phyloP scores from a whole-genome alignment of 2,113 vertebrate genomes.

The Gallinago jamesoni region DNA sequence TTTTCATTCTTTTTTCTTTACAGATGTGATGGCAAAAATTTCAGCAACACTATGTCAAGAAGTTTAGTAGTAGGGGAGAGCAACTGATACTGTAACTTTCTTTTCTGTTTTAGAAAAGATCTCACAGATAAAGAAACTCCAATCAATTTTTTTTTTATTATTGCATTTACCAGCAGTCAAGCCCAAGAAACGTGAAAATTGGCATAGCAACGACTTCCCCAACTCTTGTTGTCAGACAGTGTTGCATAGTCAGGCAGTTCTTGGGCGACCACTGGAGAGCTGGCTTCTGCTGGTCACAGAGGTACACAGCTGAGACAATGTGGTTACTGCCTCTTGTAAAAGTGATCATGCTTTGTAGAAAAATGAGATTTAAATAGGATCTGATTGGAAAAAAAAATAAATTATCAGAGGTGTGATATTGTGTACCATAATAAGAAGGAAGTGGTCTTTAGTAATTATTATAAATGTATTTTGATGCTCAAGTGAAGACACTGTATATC shows the following conservation, averaged over 20 bases:
- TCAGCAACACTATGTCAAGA: neutral
- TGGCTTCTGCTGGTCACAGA: neutral
- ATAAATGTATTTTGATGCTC: neutral
- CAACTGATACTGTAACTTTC: neutral
- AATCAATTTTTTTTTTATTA: neutral
- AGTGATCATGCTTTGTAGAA: neutral
- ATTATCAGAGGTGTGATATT: fast-evolving
- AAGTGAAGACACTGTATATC: neutral
- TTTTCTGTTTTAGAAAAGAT: neutral
- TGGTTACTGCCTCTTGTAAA: neutral
- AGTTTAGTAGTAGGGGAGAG: neutral
- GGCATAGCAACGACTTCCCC: neutral
- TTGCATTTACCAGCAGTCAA: neutral
- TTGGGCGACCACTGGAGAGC: neutral
- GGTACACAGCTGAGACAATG: neutral
- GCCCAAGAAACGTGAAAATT: neutral
- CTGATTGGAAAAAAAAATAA: neutral
- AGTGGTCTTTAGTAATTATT: neutral
- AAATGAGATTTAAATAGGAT: neutral
- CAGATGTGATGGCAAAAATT: neutral
- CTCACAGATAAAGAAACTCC: neutral
- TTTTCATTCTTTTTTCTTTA: neutral
- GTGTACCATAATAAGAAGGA: neutral
- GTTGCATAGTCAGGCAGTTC: neutral
- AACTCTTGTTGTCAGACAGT: neutral